These are phyloP conservation scores for Anniella stebbinsi DNA, from an alignment of 2,797 vertebrate species.

Conservation along the genomic window DNA sequence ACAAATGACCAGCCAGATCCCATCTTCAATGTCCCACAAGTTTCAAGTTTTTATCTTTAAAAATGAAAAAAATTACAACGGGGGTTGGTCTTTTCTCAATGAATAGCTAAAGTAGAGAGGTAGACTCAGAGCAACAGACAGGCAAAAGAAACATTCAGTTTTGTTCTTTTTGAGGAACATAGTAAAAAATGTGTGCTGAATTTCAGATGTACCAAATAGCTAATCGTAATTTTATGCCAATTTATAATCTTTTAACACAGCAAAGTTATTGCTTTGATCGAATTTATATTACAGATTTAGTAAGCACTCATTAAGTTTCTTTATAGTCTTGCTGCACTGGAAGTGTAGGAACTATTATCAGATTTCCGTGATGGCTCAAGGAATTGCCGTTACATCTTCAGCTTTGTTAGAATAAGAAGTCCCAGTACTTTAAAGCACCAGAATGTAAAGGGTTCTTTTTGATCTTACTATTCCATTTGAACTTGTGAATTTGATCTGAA, in stretches of 20 bases:
- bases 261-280: conserved; percentile 2
- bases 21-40: too few relatives aligned
- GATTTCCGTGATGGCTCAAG: not conserved
- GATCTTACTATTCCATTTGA: conserved; percentile 46
- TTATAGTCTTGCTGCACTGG: conserved; percentile 3
- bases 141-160: not conserved
- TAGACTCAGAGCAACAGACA: not conserved
- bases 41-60: too few relatives aligned
- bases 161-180: not conserved
- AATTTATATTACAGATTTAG: not conserved
- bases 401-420: conserved; percentile 23
- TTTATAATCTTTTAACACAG: conserved; percentile 8
- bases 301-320: conserved; percentile 8
- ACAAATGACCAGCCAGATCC: too few relatives aligned
- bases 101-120: not conserved
- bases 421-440: conserved; percentile 25
- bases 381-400: not conserved
- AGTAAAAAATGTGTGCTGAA: not conserved
- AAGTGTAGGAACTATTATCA: conserved; percentile 9
- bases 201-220: not conserved
- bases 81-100: too few relatives aligned
- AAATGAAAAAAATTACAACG: too few relatives aligned
- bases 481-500: conserved; percentile 30
- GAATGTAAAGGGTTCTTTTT: conserved; percentile 14
- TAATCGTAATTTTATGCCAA: not conserved